Percentiles rank a stretch among this genome's conserved stretches.
These are phyloP conservation scores for Fabriciana adippe DNA, from an alignment of 2,888 invertebrate species.

Conservation along the genomic window DNA sequence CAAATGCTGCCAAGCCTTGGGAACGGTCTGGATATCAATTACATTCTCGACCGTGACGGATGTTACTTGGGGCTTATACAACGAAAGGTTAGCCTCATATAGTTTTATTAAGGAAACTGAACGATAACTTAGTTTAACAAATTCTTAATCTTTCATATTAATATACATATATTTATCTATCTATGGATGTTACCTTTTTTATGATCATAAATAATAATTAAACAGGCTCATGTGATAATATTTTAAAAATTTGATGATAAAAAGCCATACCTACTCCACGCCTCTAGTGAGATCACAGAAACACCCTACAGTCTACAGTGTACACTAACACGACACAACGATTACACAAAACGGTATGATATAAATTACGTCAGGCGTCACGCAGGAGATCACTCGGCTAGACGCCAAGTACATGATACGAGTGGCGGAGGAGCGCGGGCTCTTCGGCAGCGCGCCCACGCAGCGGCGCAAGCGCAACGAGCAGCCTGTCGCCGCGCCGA, in stretches of 20 bases:
- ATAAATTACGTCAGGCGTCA: slow-evolving; percentile 52
- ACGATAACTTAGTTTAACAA: background rate
- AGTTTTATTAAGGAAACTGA: background rate
- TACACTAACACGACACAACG: background rate
- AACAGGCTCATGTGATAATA: too few relatives aligned
- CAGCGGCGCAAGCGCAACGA: slow-evolving; percentile 60
- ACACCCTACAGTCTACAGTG: background rate
- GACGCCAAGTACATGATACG: slow-evolving; percentile 92
- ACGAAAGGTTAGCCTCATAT: slow-evolving; percentile 60
- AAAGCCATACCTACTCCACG: too few relatives aligned
- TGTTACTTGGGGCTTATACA: slow-evolving; percentile 86
- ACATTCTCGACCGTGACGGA: slow-evolving; percentile 81
- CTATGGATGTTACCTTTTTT: background rate
- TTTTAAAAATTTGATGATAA: too few relatives aligned
- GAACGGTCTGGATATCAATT: slow-evolving; percentile 73
- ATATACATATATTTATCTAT: too few relatives aligned
- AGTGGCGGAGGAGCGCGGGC: slow-evolving; percentile 90
- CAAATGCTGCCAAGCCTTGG: slow-evolving; percentile 79
- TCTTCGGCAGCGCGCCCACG: slow-evolving; percentile 84
- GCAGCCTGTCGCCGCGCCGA: slow-evolving; percentile 60
- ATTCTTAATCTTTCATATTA: too few relatives aligned
- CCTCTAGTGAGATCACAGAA: background rate
- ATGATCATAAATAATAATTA: background rate
- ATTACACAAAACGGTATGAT: slow-evolving; percentile 28
- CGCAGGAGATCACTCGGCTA: slow-evolving; percentile 87